Percentiles rank a stretch among this genome's conserved stretches.
phyloP scores from a whole-genome alignment of 2,113 vertebrate species.

The Seriola rivoliana region DNA sequence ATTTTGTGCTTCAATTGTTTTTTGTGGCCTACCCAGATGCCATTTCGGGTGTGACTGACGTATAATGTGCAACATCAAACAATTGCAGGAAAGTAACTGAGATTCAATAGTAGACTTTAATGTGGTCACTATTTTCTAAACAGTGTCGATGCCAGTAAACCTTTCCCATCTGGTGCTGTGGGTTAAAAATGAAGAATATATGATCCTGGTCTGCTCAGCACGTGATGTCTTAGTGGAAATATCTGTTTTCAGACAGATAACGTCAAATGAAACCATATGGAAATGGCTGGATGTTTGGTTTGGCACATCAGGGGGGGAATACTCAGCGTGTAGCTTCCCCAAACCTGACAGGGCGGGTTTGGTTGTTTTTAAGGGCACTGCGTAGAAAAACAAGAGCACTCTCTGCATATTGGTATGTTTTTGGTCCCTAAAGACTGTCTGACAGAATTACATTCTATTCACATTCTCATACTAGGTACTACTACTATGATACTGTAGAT shows the following conservation, averaged over 20 bases:
- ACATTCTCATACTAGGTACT: no score
- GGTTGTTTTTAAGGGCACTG: slow-evolving; percentile 11
- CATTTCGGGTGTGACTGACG: not conserved
- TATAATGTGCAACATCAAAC: slow-evolving; percentile 26
- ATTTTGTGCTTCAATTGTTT: slow-evolving; percentile 21
- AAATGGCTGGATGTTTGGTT: slow-evolving; percentile 65
- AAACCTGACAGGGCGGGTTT: slow-evolving; percentile 3
- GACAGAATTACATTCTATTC: not conserved
- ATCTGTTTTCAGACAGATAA: slow-evolving; percentile 73
- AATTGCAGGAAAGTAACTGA: slow-evolving; percentile 44
- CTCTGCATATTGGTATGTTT: not conserved
- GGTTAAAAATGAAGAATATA: not conserved
- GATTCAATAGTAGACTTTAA: slow-evolving; percentile 3
- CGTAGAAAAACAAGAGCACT: slow-evolving; percentile 38
- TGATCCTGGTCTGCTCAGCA: slow-evolving; percentile 11
- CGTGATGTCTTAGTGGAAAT: slow-evolving; percentile 51
- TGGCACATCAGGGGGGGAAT: slow-evolving; percentile 36
- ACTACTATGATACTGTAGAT: no score
- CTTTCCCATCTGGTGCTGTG: slow-evolving; percentile 3
- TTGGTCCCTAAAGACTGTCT: not conserved
- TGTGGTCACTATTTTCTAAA: slow-evolving; percentile 1
- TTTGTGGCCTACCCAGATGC: not conserved
- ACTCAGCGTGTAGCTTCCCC: slow-evolving; percentile 15
- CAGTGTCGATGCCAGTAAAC: not conserved
- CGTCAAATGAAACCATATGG: slow-evolving; percentile 48